Evolutionary conservation across 2,113 vertebrate genomes (phyloP).

Genomic region (Seriola rivoliana): DNA sequence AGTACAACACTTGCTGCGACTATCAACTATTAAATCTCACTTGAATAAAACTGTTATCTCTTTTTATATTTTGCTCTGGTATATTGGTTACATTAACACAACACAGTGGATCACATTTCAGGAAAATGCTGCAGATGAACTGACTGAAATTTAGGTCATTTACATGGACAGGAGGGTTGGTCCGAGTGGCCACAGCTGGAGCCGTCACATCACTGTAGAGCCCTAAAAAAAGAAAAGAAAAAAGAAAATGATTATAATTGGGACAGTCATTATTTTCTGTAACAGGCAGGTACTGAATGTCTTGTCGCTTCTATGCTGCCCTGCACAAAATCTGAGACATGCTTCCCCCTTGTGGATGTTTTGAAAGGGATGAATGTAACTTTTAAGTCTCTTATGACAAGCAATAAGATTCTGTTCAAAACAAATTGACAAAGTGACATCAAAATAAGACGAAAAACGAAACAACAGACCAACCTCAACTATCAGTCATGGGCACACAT

Average conservation of each 20-base stretch:
- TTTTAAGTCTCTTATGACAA: not conserved
- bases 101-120: conserved; percentile 38
- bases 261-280: not conserved
- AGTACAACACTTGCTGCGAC: not conserved
- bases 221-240: conserved; percentile 42
- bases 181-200: conserved; percentile 82
- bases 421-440: not conserved
- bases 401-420: not conserved
- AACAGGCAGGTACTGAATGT: not conserved
- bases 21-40: not conserved
- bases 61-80: not conserved
- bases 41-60: conserved; percentile 12
- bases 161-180: conserved; percentile 83
- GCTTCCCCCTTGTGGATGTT: conserved; percentile 76
- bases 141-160: conserved; percentile 37
- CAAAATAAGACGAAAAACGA: not conserved
- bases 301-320: not conserved
- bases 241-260: not conserved
- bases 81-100: conserved; percentile 13
- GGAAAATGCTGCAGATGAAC: conserved; percentile 12
- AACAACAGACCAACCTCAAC: conserved; percentile 76
- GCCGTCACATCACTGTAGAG: conserved; percentile 53
- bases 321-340: conserved; percentile 57
- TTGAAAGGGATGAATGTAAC: not conserved
- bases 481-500: conserved; percentile 73